These are phyloP conservation scores for Ichneumoninae sp. DNA, from an alignment of 2,888 invertebrate species.

Conservation along the genomic window DNA sequence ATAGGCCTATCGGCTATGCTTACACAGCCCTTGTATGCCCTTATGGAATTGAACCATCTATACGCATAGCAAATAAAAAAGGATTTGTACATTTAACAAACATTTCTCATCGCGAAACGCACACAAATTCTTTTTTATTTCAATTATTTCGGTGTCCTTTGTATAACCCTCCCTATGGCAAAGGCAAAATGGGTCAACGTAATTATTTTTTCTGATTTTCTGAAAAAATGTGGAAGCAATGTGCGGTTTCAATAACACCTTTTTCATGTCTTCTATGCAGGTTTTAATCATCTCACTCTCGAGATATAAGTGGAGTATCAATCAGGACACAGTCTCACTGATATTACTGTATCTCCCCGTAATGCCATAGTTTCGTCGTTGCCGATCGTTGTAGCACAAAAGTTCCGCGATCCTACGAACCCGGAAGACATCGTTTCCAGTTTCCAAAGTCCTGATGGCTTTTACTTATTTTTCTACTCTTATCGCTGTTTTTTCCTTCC, in stretches of 20 bases:
- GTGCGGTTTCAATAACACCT: not conserved
- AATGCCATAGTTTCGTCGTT: not conserved
- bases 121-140: too few relatives aligned
- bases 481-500: not conserved
- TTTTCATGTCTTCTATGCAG: not conserved
- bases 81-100: too few relatives aligned
- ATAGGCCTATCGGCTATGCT: not conserved
- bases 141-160: too few relatives aligned
- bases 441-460: not conserved
- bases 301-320: not conserved
- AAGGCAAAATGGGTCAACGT: too few relatives aligned
- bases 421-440: not conserved
- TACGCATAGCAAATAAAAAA: not conserved
- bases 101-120: too few relatives aligned
- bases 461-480: not conserved
- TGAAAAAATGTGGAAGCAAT: too few relatives aligned
- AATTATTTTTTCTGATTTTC: too few relatives aligned
- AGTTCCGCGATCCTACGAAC: conserved; percentile 2
- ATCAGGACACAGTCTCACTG: not conserved
- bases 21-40: not conserved
- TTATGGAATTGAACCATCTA: not conserved
- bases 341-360: conserved; percentile 1
- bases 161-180: too few relatives aligned
- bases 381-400: not conserved
- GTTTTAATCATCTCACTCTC: not conserved